Evolutionary conservation across 2,888 invertebrate species (phyloP).

Genomic region (Platycnemis pennipes): DNA sequence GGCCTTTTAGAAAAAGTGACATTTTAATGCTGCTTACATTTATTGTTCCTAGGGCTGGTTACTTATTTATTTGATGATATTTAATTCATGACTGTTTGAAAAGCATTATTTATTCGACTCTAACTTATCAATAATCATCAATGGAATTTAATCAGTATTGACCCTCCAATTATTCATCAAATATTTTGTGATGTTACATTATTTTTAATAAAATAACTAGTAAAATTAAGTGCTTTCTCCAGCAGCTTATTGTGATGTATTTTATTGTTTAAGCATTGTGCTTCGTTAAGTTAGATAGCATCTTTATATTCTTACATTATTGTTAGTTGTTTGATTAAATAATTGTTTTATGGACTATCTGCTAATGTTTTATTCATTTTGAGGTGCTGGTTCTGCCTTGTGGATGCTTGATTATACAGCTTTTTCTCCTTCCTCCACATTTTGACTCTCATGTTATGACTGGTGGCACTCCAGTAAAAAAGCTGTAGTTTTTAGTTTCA

Average conservation of each 20-base stretch:
- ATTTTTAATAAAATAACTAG: not conserved
- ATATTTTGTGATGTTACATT: not conserved
- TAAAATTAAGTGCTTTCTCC: not conserved
- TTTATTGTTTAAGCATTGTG: too few species aligned
- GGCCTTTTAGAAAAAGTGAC: not conserved
- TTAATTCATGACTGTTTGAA: too few species aligned
- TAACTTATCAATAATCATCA: not conserved
- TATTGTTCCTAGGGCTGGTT: not conserved
- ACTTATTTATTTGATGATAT: too few species aligned
- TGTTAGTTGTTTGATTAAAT: not conserved
- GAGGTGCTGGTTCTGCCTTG: not conserved
- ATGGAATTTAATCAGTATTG: not conserved
- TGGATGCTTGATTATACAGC: not conserved
- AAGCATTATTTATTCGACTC: too few species aligned
- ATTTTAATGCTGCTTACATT: not conserved
- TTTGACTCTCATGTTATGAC: not conserved
- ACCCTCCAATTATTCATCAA: not conserved
- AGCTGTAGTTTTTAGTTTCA: not conserved
- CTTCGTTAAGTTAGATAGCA: not conserved
- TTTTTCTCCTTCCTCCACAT: not conserved
- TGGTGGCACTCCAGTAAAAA: not conserved
- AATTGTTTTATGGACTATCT: not conserved
- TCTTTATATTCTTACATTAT: not conserved
- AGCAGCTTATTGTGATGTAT: too few species aligned
- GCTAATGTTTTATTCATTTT: not conserved